Percentiles rank a stretch among this genome's conserved stretches.
Evolutionary conservation across 2,888 invertebrate species (phyloP).

Genomic region (Heliothis peltigera): DNA sequence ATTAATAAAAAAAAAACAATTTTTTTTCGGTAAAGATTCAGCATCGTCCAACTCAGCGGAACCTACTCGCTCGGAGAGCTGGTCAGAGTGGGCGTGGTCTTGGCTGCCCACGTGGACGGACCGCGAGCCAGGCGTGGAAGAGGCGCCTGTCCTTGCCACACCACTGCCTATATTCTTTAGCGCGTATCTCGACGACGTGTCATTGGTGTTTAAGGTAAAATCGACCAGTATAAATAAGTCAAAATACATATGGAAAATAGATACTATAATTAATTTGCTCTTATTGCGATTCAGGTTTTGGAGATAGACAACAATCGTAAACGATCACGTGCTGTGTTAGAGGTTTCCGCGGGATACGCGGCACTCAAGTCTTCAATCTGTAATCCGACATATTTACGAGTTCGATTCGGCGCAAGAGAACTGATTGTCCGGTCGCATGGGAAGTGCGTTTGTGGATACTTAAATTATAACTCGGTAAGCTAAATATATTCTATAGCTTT

Average conservation of each 20-base stretch:
- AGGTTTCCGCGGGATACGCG: slow-evolving; percentile 70
- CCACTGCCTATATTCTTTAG: slow-evolving; percentile 75
- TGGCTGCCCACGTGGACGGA: slow-evolving; percentile 81
- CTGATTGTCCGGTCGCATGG: slow-evolving; percentile 70
- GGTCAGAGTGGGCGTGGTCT: slow-evolving; percentile 87
- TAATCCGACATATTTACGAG: slow-evolving; percentile 69
- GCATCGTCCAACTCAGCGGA: slow-evolving; percentile 68
- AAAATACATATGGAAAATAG: no score
- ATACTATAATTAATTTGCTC: neutral
- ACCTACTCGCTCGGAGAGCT: slow-evolving; percentile 73
- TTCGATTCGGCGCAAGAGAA: slow-evolving; percentile 70
- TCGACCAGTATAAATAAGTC: no score
- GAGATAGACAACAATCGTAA: slow-evolving; percentile 73
- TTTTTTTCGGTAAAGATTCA: slow-evolving; percentile 47
- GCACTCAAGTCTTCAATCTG: slow-evolving; percentile 70
- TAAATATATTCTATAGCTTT: no score
- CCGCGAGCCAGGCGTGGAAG: slow-evolving; percentile 69
- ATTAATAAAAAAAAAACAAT: no score
- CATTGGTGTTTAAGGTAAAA: slow-evolving; percentile 78
- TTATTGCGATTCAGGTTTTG: slow-evolving; percentile 72
- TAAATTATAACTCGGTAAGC: slow-evolving; percentile 69
- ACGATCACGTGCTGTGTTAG: slow-evolving; percentile 75
- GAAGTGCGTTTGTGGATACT: slow-evolving; percentile 77
- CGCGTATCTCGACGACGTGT: slow-evolving; percentile 76
- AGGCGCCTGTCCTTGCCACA: slow-evolving; percentile 65